These are phyloP conservation scores for Phrynosoma platyrhinos DNA, from an alignment of 2,113 vertebrate species.

Conservation along the genomic window DNA sequence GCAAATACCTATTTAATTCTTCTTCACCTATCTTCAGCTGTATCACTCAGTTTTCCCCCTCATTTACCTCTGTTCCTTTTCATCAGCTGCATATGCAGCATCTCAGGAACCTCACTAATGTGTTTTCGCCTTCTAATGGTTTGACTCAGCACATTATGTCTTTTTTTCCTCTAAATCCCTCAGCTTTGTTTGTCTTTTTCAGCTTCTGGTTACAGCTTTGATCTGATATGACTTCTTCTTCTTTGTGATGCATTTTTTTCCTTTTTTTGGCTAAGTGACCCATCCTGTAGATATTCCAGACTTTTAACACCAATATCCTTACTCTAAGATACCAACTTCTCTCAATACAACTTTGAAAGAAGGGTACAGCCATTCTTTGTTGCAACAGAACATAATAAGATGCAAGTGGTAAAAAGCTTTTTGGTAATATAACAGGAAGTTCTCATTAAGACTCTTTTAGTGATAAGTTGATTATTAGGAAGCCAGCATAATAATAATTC, in stretches of 20 bases:
- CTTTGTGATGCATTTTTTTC: background rate
- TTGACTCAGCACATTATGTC: too few species aligned
- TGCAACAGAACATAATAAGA: constrained; percentile 78
- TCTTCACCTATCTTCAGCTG: too few species aligned
- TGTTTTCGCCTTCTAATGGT: too few species aligned
- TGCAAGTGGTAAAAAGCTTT: constrained; percentile 82
- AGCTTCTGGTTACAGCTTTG: too few species aligned
- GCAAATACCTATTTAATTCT: too few species aligned
- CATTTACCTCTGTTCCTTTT: too few species aligned
- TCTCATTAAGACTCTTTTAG: constrained; percentile 72
- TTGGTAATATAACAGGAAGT: constrained; percentile 76
- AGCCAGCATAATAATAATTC: constrained; percentile 77
- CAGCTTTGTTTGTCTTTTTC: too few species aligned
- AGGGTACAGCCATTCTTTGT: constrained; percentile 70
- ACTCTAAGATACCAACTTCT: background rate
- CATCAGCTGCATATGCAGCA: too few species aligned
- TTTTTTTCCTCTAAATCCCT: too few species aligned
- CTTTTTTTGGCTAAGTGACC: background rate
- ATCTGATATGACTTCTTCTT: background rate
- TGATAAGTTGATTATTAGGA: constrained; percentile 78
- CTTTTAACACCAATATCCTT: background rate
- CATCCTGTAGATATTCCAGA: background rate
- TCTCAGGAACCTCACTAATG: too few species aligned
- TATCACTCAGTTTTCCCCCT: too few species aligned
- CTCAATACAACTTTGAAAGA: constrained; percentile 26